Evolutionary conservation across 2,113 vertebrate genomes (phyloP), one percentile per base, ranked within the genome.

Genomic region (Lynx canadensis): DNA sequence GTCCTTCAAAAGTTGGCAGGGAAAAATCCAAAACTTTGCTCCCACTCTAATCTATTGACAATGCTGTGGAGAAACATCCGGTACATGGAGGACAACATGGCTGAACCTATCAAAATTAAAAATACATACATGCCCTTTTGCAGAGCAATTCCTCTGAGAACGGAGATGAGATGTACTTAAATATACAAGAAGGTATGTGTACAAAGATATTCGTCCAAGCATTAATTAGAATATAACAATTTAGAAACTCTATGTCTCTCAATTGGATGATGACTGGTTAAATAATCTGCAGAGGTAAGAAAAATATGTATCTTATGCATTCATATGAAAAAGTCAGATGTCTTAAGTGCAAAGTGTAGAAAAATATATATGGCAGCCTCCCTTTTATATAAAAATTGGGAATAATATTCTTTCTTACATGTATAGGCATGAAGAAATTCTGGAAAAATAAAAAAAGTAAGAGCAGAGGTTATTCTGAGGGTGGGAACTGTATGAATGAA

Each of bases 381-480:
- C 29, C 27, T 84, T 82, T 69, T 84, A 11, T 7, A 83, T 79
- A 63, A 60, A 91, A 84, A 88, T 60, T 23, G 31, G 33, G 33
- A 65, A 76, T 80, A 76, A 52, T 71, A 73, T 45, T 94, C 82
- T 69, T 84, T 92, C 16, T 65, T 36, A 84, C 9, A 63, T n/a
- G 21, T 65, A n/a, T 4, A 91, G 38, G 10, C 3, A 76, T 50
- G 14, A 38, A 66, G 92, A 90, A 74, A 21, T 27, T 57, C 5
- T 84, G 48, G 71, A 88, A 95, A 25, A 91, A 76, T 52, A 91
- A 79, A 80, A n/a, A 85, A 85, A 78, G 33, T 86, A 91, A 82
- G 23, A 93, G 25, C 27, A 93, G 55, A 80, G 41, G 14, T 89
- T 89, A 94, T 29, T 0, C 29, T 33, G 29, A 0, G 21, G 12